Evolutionary conservation across 2,888 invertebrate species (phyloP).

Genomic region (Timema cristinae): DNA sequence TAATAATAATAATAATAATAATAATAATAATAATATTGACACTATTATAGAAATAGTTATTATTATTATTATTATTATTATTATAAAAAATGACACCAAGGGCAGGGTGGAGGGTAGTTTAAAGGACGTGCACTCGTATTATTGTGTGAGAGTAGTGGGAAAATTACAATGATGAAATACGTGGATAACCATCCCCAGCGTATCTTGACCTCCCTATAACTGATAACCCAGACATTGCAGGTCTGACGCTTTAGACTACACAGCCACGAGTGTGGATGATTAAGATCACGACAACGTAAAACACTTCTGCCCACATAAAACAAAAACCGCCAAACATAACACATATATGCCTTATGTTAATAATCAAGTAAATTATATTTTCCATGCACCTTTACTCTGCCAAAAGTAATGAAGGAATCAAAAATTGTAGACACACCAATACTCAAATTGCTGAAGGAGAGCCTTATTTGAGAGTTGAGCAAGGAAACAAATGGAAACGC

Average conservation of each 20-base stretch:
- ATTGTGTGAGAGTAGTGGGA: too few species aligned
- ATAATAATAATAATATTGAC: too few species aligned
- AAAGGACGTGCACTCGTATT: too few species aligned
- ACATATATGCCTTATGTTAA: neutral
- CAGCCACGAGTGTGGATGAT: neutral
- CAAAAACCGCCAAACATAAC: neutral
- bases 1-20: too few species aligned
- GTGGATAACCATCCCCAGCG: too few species aligned
- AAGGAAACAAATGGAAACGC: conserved; percentile 43
- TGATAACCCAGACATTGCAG: neutral
- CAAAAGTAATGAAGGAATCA: conserved; percentile 35
- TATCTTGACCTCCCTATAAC: too few species aligned
- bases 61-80: too few species aligned
- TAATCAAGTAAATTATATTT: conserved; percentile 24
- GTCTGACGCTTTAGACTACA: neutral
- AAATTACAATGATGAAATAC: too few species aligned
- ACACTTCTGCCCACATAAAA: neutral
- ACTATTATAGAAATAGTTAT: too few species aligned
- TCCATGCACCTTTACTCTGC: conserved; percentile 41
- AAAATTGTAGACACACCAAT: conserved; percentile 40
- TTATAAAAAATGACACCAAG: too few species aligned
- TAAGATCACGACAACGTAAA: too few species aligned
- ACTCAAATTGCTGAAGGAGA: conserved; percentile 40
- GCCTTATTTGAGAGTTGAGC: conserved; percentile 42
- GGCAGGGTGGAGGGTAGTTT: too few species aligned